Percentiles rank a stretch among this genome's conserved stretches.
Conservation (phyloP, 2,797 vertebrate species). For the Notoglanidium macrostoma region DNA sequence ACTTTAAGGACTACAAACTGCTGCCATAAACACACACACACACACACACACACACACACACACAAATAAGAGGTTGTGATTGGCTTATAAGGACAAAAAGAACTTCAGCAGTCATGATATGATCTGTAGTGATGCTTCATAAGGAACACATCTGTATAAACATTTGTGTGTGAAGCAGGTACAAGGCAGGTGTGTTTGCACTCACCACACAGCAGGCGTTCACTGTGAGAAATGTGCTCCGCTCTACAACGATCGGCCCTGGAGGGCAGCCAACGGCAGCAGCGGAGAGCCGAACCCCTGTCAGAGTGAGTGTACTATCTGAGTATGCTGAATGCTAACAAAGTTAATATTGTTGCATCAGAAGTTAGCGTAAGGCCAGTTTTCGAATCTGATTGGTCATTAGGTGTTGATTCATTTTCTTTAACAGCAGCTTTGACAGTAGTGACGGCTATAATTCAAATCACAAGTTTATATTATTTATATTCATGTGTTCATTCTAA, state of each 20-base stretch:
- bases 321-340: not conserved
- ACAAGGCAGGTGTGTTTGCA: conserved; percentile 80
- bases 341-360: not conserved
- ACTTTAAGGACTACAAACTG: too few relatives aligned
- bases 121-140: not conserved
- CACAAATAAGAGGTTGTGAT: not conserved
- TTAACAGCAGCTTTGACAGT: not conserved
- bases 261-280: conserved; percentile 86
- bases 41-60: not conserved
- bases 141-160: not conserved
- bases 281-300: conserved; percentile 82
- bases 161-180: conserved; percentile 72
- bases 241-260: conserved; percentile 82
- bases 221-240: conserved; percentile 85
- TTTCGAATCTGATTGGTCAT: not conserved
- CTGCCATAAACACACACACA: too few relatives aligned
- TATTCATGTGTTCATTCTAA: not conserved
- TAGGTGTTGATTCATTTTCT: not conserved
- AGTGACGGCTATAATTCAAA: not conserved
- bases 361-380: not conserved
- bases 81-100: not conserved
- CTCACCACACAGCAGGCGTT: conserved; percentile 83
- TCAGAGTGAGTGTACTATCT: conserved; percentile 74
- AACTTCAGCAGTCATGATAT: not conserved
- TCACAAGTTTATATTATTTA: not conserved